Evolutionary conservation across 2,888 invertebrate species (phyloP).

Genomic region (Sminthurinus aureus): DNA sequence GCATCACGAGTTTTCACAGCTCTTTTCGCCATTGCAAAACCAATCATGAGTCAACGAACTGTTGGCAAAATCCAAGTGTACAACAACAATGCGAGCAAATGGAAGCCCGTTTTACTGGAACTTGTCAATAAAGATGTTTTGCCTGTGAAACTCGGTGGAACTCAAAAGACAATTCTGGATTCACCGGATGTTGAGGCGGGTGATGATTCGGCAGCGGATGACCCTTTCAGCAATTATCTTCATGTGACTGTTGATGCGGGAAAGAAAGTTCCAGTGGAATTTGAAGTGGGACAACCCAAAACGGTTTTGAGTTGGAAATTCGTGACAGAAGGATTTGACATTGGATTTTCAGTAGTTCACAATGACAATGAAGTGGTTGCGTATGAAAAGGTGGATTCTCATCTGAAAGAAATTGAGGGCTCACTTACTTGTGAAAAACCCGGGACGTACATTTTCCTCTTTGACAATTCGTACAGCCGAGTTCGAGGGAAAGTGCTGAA

Average conservation of each 20-base stretch:
- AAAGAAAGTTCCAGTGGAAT: conserved; percentile 6
- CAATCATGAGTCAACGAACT: conserved; percentile 47
- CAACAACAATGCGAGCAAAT: conserved; percentile 35
- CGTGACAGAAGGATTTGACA: conserved; percentile 45
- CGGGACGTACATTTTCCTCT: conserved; percentile 38
- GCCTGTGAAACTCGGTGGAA: conserved; percentile 19
- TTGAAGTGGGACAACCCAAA: background rate
- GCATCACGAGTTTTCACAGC: conserved; percentile 51
- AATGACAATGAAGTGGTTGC: background rate
- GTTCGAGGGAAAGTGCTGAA: conserved; percentile 20
- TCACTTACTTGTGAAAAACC: conserved; percentile 40
- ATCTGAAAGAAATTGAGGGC: conserved; percentile 21
- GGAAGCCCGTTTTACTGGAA: conserved; percentile 43
- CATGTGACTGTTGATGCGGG: background rate
- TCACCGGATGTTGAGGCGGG: background rate
- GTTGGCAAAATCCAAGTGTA: conserved; percentile 46
- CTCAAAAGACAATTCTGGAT: background rate
- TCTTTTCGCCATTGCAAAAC: conserved; percentile 50
- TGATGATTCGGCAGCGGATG: too few relatives aligned
- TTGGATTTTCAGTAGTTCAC: conserved; percentile 43
- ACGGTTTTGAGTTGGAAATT: conserved; percentile 46
- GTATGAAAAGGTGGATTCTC: conserved; percentile 5
- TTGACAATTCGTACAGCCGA: conserved; percentile 40
- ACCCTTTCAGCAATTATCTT: background rate
- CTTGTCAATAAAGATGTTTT: conserved; percentile 44